Percentiles rank a stretch among this genome's conserved stretches.
Conservation (phyloP, 2,113 vertebrate genomes). For the Sminthopsis crassicaudata region DNA sequence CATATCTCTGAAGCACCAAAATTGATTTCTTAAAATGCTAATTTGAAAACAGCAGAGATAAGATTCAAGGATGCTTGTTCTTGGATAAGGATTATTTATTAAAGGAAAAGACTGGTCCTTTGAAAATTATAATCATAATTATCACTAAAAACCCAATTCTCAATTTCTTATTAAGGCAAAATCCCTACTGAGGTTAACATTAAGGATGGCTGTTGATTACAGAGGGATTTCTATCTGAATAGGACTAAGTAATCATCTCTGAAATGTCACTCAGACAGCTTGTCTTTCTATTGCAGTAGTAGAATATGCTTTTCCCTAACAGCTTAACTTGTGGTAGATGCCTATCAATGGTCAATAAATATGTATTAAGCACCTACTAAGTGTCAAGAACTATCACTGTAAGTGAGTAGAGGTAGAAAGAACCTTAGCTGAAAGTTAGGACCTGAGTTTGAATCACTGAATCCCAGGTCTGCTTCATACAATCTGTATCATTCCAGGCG, state of each 20-base stretch:
- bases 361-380: slow-evolving; percentile 15
- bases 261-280: slow-evolving; percentile 72
- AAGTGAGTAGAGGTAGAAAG: background rate
- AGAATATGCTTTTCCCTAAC: background rate
- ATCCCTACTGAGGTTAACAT: slow-evolving; percentile 67
- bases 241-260: slow-evolving; percentile 69
- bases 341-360: slow-evolving; percentile 23
- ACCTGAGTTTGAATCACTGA: background rate
- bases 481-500: background rate
- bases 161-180: slow-evolving; percentile 77
- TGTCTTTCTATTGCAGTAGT: background rate
- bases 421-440: background rate
- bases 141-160: slow-evolving; percentile 77
- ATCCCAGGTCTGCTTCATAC: background rate
- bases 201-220: slow-evolving; percentile 71
- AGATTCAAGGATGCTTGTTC: slow-evolving; percentile 78
- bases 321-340: background rate
- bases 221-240: slow-evolving; percentile 67
- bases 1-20: slow-evolving; percentile 69
- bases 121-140: slow-evolving; percentile 80
- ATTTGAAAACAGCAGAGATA: slow-evolving; percentile 77
- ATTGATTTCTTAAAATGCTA: slow-evolving; percentile 74
- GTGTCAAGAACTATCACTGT: background rate
- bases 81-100: slow-evolving; percentile 78
- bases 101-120: slow-evolving; percentile 73